Evolutionary conservation across 2,888 invertebrate species (phyloP).

Genomic region (Chrysopilus asiliformis): DNA sequence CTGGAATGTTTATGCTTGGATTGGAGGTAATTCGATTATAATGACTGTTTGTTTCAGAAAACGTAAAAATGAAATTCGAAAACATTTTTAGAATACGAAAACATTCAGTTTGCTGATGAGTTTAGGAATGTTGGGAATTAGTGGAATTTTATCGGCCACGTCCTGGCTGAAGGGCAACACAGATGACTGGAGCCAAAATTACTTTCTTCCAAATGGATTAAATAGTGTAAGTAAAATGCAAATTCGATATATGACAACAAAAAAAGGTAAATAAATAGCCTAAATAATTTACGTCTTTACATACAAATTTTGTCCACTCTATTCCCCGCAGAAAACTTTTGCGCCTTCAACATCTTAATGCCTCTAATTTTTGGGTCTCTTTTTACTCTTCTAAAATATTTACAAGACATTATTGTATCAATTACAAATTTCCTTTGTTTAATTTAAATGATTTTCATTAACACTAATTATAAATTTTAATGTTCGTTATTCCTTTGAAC

Average conservation of each 20-base stretch:
- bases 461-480: no score
- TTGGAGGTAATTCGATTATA: slow-evolving; percentile 36
- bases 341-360: no score
- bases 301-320: no score
- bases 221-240: slow-evolving; percentile 26
- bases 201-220: slow-evolving; percentile 31
- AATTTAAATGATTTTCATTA: not conserved
- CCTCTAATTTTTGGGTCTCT: no score
- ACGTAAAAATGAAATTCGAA: not conserved
- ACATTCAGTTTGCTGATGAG: slow-evolving; percentile 34
- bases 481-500: no score
- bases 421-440: not conserved
- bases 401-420: not conserved
- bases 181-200: slow-evolving; percentile 28
- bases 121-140: slow-evolving; percentile 31
- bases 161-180: slow-evolving; percentile 28
- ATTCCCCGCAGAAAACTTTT: no score
- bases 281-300: no score
- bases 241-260: not conserved
- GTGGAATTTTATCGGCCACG: slow-evolving; percentile 30
- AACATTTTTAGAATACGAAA: slow-evolving; percentile 28
- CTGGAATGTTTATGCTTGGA: slow-evolving; percentile 44
- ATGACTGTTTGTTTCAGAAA: not conserved
- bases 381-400: not conserved
- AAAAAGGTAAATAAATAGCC: not conserved